Evolutionary conservation across 2,888 invertebrate species (phyloP).

Genomic region (Apocheima hispidaria): DNA sequence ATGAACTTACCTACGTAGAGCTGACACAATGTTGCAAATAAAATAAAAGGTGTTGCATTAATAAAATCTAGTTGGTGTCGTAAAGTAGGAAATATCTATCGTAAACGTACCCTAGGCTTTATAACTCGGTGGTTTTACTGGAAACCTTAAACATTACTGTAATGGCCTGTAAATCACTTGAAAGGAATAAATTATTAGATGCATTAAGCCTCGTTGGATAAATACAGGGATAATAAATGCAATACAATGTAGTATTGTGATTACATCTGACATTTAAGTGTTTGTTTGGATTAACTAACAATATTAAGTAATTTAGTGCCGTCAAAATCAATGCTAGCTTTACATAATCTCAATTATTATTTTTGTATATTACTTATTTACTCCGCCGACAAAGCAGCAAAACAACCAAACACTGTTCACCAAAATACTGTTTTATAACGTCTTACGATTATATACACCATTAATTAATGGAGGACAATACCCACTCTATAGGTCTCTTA

Average conservation of each 20-base stretch:
- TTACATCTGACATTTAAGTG: constrained; percentile 31
- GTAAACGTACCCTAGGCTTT: constrained; percentile 73
- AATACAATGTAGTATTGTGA: constrained; percentile 60
- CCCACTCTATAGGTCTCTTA: too few species aligned
- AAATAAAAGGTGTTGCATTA: constrained; percentile 61
- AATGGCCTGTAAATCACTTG: constrained; percentile 75
- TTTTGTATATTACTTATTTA: too few species aligned
- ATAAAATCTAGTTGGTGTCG: constrained; percentile 65
- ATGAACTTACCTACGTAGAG: constrained; percentile 41
- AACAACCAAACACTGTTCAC: too few species aligned
- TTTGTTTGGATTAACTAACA: constrained; percentile 7
- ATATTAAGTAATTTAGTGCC: too few species aligned
- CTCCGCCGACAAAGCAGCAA: too few species aligned
- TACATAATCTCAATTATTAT: too few species aligned
- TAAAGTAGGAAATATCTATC: constrained; percentile 71
- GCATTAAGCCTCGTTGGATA: constrained; percentile 66
- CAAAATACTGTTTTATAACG: too few species aligned
- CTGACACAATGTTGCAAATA: constrained; percentile 54
- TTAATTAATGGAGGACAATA: too few species aligned
- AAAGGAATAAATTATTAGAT: constrained; percentile 75
- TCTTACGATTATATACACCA: too few species aligned
- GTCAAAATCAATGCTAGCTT: too few species aligned
- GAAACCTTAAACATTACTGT: constrained; percentile 67
- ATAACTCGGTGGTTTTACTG: constrained; percentile 67
- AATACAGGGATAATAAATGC: constrained; percentile 66